Base-by-base conservation (phyloP, 35 echinoderm and acorn worm genomes). In the Apostichopus japonicus region DNA sequence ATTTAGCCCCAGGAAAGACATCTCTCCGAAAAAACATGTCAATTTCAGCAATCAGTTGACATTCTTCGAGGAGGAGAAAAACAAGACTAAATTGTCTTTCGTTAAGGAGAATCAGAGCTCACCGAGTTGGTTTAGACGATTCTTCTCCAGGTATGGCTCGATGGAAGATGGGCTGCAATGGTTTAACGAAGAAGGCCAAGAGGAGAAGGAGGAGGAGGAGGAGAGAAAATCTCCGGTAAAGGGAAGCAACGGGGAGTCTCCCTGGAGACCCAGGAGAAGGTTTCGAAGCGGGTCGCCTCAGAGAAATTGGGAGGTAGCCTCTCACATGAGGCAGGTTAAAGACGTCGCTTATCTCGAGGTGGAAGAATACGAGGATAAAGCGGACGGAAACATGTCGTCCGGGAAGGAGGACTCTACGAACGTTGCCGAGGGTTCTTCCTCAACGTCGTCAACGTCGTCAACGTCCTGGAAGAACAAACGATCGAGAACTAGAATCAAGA, bases 11-110 rank as follows among this genome's bases (percentile, higher is more conserved):
- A 73, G 33, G 61, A 89, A 63, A 89, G 72, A 33, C 90, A n/a
- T 58, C 54, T 79, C 90, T 56, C 77, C 90, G 0, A 91, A 91
- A 91, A 91, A 91, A 79, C 90, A 91, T 77, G 90, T 91, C 72
- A 91, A 91, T 51, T 91, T 91, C 53, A 91, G 90, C 72, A 78
- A 24, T 58, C 72, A 91, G 90, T 33, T 91, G 72, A 91, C 90
- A 17, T 91, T 78, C 16, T 91, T 78, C 24, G 72, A 77, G 11
- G 55, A 91, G 51, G 89, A 91, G 10, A 16, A 54, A 25, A 79
- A 77, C 14, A 67, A 58, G 21, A 91, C 71, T 23, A 56, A 79
- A 22, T 53, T 79, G 25, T 27, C 90, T 23, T 78, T 56, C 73
- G 90, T 91, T 53, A 91, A 79, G 58, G 77, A 91, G 13, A 91